These are phyloP conservation scores for crab-eating macaque (Macaca fascicularis) DNA, from an alignment of 2,113 vertebrate species.

Conservation along the genomic window T2T-MFA8v1.1 NC_088391.1:14167001-14167500, in stretches of 20 bases:
- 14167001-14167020: neutral
- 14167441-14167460: conserved; percentile 66
- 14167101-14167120: neutral
- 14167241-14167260: conserved; percentile 34
- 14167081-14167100: neutral
- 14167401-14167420: neutral
- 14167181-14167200: neutral
- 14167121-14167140: neutral
- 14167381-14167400: conserved; percentile 7
- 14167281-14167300: conserved; percentile 35
- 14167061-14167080: neutral
- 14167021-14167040: neutral
- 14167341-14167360: conserved; percentile 40
- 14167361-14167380: neutral
- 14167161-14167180: neutral
- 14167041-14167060: neutral
- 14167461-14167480: conserved; percentile 68
- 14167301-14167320: conserved; percentile 29
- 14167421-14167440: conserved; percentile 46
- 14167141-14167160: neutral
- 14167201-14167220: neutral
- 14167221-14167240: neutral
- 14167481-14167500: conserved; percentile 32
- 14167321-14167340: conserved; percentile 32
- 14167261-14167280: neutral